Percentiles rank a stretch among this genome's conserved stretches.
These are phyloP conservation scores for Ips typographus DNA, from an alignment of 1,140 invertebrate species.

Conservation along the genomic window DNA sequence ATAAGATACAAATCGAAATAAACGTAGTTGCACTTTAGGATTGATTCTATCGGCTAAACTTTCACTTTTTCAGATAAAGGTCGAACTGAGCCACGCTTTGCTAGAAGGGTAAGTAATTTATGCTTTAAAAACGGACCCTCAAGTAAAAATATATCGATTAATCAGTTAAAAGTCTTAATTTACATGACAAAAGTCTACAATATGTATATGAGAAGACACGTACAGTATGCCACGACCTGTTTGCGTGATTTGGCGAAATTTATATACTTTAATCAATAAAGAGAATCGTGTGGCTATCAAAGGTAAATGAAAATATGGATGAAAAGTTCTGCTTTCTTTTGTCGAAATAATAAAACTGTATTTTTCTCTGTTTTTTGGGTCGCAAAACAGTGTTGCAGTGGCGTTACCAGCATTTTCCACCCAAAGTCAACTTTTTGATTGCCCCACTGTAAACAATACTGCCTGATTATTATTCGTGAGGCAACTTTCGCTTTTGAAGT, in stretches of 20 bases:
- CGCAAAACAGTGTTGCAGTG: no score
- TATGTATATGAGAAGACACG: slow-evolving; percentile 21
- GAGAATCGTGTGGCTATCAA: slow-evolving; percentile 18
- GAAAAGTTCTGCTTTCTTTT: slow-evolving; percentile 5
- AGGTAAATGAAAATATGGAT: slow-evolving; percentile 1
- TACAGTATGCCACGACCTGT: slow-evolving; percentile 20
- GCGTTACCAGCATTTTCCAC: no score
- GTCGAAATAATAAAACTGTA: no score
- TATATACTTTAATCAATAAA: slow-evolving; percentile 25
- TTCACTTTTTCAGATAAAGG: no score
- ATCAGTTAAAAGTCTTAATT: background rate
- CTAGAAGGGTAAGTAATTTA: no score
- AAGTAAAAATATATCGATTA: no score
- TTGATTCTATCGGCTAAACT: no score
- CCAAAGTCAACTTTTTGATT: background rate
- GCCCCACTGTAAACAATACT: slow-evolving; percentile 14
- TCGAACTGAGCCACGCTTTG: no score
- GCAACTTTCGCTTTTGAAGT: slow-evolving; percentile 29
- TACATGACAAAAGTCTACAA: slow-evolving; percentile 23
- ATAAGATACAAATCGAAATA: no score
- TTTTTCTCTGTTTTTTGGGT: no score
- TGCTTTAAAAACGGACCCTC: no score
- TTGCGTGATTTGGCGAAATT: slow-evolving; percentile 29
- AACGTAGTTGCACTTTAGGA: no score
- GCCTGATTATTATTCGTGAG: slow-evolving; percentile 26